Evolutionary conservation across 2,888 invertebrate species (phyloP).

Genomic region (Sympetrum striolatum): DNA sequence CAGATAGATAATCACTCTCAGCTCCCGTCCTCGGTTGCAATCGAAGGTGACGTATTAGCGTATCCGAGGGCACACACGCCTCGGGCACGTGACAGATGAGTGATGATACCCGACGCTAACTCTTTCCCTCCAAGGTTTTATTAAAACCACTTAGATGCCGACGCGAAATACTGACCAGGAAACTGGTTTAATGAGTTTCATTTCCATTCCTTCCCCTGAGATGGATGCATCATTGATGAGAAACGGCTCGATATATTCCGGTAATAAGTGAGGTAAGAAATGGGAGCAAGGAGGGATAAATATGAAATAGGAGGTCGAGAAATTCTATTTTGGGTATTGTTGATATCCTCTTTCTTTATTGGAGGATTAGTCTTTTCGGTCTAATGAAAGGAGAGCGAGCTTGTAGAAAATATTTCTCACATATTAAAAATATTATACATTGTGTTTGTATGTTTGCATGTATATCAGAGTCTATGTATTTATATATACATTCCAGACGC

Average conservation of each 20-base stretch:
- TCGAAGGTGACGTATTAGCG: background rate
- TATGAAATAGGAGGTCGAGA: too few relatives aligned
- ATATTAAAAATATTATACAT: too few relatives aligned
- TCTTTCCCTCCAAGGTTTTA: background rate
- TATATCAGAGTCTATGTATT: too few relatives aligned
- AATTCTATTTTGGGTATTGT: too few relatives aligned
- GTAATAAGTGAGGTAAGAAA: too few relatives aligned
- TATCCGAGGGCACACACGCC: background rate
- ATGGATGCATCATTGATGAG: background rate
- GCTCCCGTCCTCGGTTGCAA: background rate
- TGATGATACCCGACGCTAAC: background rate
- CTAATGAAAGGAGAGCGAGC: too few relatives aligned
- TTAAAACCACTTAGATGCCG: background rate
- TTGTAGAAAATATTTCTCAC: too few relatives aligned
- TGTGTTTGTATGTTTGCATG: too few relatives aligned
- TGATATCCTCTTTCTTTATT: too few relatives aligned
- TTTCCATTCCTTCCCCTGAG: background rate
- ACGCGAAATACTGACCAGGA: background rate
- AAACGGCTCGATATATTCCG: background rate
- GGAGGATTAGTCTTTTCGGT: too few relatives aligned
- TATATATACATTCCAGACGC: too few relatives aligned
- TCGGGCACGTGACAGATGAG: background rate
- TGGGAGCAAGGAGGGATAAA: too few relatives aligned
- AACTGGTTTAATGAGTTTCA: background rate
- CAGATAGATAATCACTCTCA: background rate